phyloP scores from a whole-genome alignment of 2,113 vertebrate species.

The Rhipidura dahli region DNA sequence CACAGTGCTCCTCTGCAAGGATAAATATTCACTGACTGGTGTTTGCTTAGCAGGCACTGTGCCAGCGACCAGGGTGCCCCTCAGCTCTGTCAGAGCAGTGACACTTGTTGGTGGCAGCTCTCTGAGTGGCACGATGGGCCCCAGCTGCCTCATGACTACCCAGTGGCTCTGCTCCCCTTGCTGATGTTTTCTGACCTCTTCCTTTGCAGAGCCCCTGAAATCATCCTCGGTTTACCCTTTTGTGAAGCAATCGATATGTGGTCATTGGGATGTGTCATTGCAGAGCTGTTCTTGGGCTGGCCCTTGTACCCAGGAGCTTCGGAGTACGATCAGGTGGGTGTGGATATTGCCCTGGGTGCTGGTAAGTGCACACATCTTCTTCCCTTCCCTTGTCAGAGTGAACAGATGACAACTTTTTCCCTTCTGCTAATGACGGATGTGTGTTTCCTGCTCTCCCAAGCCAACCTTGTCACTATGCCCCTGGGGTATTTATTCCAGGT shows the following conservation, averaged over 20 bases:
- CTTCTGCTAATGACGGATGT: not conserved
- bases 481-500: not conserved
- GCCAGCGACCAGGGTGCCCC: not conserved
- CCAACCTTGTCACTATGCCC: not conserved
- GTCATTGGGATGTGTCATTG: slow-evolving; percentile 98
- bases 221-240: slow-evolving; percentile 96
- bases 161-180: accelerated
- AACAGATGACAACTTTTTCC: not conserved
- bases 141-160: accelerated
- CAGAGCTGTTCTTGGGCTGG: slow-evolving; percentile 98
- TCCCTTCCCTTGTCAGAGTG: not conserved
- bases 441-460: not conserved
- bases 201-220: slow-evolving; percentile 90
- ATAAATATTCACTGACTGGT: accelerated
- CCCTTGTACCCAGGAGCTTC: slow-evolving; percentile 96
- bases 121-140: accelerated
- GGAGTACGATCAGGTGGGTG: slow-evolving; percentile 94
- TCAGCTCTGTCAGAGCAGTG: not conserved
- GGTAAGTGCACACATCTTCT: not conserved
- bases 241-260: slow-evolving; percentile 99
- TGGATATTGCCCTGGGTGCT: not conserved
- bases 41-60: not conserved
- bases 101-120: not conserved
- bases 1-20: not conserved
- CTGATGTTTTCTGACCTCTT: slow-evolving; percentile 19